These are phyloP conservation scores for Campylorhamphus procurvoides DNA, from an alignment of 2,113 vertebrate species.

Conservation along the genomic window DNA sequence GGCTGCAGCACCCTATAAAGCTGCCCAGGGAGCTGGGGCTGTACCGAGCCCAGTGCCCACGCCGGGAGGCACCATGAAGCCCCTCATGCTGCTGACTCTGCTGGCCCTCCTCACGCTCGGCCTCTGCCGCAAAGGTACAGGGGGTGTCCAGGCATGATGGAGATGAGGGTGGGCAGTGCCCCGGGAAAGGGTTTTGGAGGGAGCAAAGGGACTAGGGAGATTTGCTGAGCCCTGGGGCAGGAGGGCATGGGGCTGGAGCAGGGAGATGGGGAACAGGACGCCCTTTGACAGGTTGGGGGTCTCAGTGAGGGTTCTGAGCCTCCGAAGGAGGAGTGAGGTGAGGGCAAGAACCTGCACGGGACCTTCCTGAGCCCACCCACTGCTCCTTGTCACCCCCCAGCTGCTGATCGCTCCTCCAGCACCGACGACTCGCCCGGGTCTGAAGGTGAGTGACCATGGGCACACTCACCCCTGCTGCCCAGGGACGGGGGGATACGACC, in stretches of 20 bases:
- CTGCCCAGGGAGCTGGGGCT: background rate
- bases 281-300: fast-evolving
- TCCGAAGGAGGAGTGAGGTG: background rate
- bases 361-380: background rate
- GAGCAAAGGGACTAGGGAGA: background rate
- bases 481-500: background rate
- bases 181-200: background rate
- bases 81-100: background rate
- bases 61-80: constrained; percentile 48
- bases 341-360: background rate
- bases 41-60: background rate
- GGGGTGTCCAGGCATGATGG: fast-evolving
- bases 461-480: fast-evolving
- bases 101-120: constrained; percentile 47
- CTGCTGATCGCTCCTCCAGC: background rate
- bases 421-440: background rate
- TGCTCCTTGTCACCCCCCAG: background rate
- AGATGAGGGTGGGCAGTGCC: no score
- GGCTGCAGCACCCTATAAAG: constrained; percentile 48
- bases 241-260: fast-evolving
- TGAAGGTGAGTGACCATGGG: background rate
- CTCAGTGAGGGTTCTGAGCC: background rate
- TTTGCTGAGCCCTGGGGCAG: background rate
- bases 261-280: background rate
- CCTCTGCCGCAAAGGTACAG: constrained; percentile 47